phyloP scores from a whole-genome alignment of 2,113 vertebrate species.

The Tupaia chinensis region DNA sequence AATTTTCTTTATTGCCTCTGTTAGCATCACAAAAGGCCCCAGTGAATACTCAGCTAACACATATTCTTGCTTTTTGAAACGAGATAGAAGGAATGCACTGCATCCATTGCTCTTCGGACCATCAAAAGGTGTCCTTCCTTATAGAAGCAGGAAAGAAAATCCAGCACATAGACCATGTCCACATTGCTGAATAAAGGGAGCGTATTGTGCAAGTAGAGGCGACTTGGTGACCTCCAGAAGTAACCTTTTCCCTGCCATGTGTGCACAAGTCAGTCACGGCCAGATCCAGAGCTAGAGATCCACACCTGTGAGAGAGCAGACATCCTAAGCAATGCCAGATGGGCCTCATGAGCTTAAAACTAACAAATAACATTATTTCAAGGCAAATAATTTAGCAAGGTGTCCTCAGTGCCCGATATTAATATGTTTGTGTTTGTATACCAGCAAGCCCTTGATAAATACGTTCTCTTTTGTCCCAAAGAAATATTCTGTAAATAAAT shows the following conservation, averaged over 20 bases:
- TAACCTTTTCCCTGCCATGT: background rate
- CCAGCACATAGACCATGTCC: accelerated
- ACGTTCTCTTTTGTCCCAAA: slow-evolving; percentile 43
- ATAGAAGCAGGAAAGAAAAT: background rate
- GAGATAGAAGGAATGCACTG: accelerated
- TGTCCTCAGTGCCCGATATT: background rate
- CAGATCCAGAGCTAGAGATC: background rate
- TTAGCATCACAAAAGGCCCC: background rate
- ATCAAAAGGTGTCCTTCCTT: too few species aligned
- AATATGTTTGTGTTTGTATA: slow-evolving; percentile 54
- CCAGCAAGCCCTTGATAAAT: slow-evolving; percentile 44
- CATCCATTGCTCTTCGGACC: background rate
- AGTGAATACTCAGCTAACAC: background rate
- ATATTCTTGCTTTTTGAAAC: background rate
- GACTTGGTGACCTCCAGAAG: background rate
- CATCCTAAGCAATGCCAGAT: background rate
- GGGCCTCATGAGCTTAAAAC: background rate
- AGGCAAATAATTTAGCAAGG: slow-evolving; percentile 6
- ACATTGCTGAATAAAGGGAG: accelerated
- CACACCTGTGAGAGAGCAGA: accelerated
- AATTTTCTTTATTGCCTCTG: background rate
- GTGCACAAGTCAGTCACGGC: background rate
- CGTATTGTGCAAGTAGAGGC: background rate
- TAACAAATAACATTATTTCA: slow-evolving; percentile 3
- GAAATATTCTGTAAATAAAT: slow-evolving; percentile 76